phyloP scores from a whole-genome alignment of 2,888 invertebrate genomes.

The Dorcus parallelipipedus region DNA sequence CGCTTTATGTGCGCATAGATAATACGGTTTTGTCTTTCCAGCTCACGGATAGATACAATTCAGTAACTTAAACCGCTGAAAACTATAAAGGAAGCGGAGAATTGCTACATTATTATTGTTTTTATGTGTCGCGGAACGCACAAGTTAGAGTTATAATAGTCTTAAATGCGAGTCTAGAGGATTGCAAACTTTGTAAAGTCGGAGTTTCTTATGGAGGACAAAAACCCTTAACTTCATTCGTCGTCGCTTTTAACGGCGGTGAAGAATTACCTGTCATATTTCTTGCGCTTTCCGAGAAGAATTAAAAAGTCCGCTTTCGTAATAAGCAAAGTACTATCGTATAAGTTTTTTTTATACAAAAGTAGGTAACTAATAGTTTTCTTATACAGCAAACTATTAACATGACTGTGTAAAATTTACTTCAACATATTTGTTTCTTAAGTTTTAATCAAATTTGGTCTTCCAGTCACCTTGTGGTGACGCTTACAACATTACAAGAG shows the following conservation, averaged over 20 bases:
- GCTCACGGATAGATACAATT: constrained; percentile 1
- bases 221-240: background rate
- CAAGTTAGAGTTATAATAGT: constrained; percentile 7
- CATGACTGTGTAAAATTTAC: no score
- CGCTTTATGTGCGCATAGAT: background rate
- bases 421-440: no score
- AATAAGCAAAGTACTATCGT: no score
- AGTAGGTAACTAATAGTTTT: no score
- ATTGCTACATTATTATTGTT: constrained; percentile 13
- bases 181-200: constrained; percentile 13
- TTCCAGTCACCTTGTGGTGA: no score
- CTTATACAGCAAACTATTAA: no score
- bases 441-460: no score
- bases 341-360: no score
- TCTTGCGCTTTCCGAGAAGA: background rate
- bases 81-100: background rate
- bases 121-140: constrained; percentile 9
- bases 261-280: background rate
- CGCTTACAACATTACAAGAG: no score
- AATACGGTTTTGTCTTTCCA: constrained; percentile 5
- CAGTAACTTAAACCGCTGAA: background rate
- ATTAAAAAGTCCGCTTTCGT: no score
- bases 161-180: constrained; percentile 7
- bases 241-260: background rate
- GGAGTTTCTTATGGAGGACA: constrained; percentile 4